phyloP scores from a whole-genome alignment of 1,140 invertebrate genomes.

The Sitobion miscanthi region DNA sequence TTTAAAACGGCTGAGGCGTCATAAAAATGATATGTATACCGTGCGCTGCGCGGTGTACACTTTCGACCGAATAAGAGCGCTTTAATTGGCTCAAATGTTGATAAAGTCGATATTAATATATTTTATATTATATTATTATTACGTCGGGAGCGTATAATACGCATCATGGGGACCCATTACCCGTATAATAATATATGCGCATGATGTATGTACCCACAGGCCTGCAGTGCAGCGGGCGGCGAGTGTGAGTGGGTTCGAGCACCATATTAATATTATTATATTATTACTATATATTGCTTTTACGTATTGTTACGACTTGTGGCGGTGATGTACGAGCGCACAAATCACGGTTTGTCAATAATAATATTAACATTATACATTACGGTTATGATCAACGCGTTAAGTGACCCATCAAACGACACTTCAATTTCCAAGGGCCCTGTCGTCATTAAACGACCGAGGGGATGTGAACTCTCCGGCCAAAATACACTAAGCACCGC shows the following conservation, averaged over 20 bases:
- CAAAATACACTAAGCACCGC: background rate
- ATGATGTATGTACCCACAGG: background rate
- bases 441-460: background rate
- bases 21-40: background rate
- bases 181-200: background rate
- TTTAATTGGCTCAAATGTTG: background rate
- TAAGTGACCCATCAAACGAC: conserved; percentile 23
- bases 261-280: background rate
- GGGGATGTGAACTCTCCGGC: background rate
- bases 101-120: background rate
- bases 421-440: conserved; percentile 23
- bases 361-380: background rate
- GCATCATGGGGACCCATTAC: background rate
- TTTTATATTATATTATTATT: background rate
- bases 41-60: background rate
- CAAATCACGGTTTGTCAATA: conserved; percentile 22
- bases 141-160: background rate
- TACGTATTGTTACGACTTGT: background rate
- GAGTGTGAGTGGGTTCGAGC: background rate
- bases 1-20: background rate
- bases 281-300: background rate
- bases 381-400: background rate
- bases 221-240: background rate
- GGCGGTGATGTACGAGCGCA: background rate
- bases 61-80: background rate